Conservation (phyloP, 2,797 vertebrate species). For the Carduelis carduelis region DNA sequence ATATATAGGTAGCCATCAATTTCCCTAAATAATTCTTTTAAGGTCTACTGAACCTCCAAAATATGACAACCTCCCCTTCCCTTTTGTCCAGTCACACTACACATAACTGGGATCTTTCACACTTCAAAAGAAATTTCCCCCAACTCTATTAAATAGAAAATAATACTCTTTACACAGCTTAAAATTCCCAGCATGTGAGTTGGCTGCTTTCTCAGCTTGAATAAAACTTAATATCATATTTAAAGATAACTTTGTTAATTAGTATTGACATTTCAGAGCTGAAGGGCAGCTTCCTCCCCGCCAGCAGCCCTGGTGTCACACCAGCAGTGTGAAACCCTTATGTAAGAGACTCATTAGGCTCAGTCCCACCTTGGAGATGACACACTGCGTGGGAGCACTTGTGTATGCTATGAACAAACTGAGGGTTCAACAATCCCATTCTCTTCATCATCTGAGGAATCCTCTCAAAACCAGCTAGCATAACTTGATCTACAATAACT, state of each 20-base stretch:
- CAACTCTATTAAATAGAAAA: neutral
- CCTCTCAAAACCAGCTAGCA: neutral
- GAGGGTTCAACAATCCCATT: neutral
- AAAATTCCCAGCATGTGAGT: neutral
- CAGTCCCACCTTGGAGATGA: neutral
- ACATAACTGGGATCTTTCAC: neutral
- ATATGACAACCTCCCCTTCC: neutral
- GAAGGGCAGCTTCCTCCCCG: neutral
- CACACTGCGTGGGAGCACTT: neutral
- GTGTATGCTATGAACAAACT: neutral
- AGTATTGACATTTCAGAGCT: neutral
- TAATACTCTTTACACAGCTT: neutral
- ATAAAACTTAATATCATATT: neutral
- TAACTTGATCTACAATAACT: neutral
- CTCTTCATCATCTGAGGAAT: neutral
- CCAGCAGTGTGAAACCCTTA: neutral
- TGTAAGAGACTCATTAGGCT: neutral
- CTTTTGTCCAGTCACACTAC: neutral
- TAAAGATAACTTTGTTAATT: constrained; percentile 16
- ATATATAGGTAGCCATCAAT: neutral
- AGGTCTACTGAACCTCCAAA: neutral
- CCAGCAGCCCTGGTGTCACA: neutral
- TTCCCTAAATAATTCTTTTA: neutral
- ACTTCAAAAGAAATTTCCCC: neutral
- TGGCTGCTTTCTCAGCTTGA: neutral